These are phyloP conservation scores for Paramormyrops kingsleyae DNA, from an alignment of 2,113 vertebrate species.

Conservation along the genomic window DNA sequence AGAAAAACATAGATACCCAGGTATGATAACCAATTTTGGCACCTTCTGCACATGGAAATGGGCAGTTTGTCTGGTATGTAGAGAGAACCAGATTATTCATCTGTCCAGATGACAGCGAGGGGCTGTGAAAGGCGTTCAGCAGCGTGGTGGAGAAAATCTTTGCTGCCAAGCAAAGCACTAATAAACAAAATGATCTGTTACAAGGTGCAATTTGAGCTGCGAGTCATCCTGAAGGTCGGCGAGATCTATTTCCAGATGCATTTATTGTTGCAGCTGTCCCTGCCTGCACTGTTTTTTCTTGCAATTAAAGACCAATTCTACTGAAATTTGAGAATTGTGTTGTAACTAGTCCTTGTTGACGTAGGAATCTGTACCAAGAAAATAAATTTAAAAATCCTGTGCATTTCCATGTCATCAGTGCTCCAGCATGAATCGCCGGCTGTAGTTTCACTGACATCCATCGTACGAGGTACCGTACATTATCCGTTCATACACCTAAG, in stretches of 20 bases:
- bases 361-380: neutral
- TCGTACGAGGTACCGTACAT: neutral
- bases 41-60: neutral
- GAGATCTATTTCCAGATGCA: neutral
- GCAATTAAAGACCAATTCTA: neutral
- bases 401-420: neutral
- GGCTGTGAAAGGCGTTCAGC: neutral
- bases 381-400: neutral
- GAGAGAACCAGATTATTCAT: constrained; percentile 1
- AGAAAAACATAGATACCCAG: neutral
- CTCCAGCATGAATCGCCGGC: neutral
- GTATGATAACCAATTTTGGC: neutral
- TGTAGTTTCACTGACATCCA: neutral
- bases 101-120: neutral
- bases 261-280: neutral
- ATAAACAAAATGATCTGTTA: constrained; percentile 4
- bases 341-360: neutral
- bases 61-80: neutral
- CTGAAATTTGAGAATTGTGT: neutral
- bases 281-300: neutral
- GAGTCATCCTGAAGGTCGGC: neutral
- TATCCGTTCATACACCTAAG: neutral
- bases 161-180: neutral
- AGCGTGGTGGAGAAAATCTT: neutral
- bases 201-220: neutral